Conservation (phyloP, 2,797 vertebrate genomes). For the Sebastes oblongus region DNA sequence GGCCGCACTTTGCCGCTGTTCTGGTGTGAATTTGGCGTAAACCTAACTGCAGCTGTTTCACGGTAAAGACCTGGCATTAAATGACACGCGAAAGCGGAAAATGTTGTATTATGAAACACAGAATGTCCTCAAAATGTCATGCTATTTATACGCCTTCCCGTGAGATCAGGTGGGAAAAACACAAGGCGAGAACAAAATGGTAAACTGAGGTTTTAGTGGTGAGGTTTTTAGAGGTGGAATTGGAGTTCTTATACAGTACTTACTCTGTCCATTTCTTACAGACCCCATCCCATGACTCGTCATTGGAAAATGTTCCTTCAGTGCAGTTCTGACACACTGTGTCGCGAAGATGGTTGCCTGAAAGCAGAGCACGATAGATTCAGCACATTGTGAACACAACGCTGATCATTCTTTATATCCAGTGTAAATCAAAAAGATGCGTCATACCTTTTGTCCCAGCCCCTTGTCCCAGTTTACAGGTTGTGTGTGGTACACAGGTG, state of each 20-base stretch:
- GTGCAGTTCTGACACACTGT: constrained; percentile 68
- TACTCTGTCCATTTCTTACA: constrained; percentile 68
- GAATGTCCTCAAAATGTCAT: too few species aligned
- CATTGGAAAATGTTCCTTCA: constrained; percentile 48
- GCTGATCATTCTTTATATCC: background rate
- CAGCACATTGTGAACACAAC: background rate
- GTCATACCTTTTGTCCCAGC: constrained; percentile 45
- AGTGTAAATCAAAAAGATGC: background rate
- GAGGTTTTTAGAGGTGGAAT: background rate
- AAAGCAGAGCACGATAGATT: background rate
- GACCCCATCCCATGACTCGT: background rate
- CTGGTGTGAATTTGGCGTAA: too few species aligned
- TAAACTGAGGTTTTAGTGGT: background rate
- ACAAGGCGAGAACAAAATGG: background rate
- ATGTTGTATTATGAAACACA: too few species aligned
- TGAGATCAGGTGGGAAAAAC: too few species aligned
- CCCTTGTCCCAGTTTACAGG: constrained; percentile 49
- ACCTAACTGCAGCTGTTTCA: too few species aligned
- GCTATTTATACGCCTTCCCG: too few species aligned
- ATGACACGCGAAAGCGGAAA: too few species aligned
- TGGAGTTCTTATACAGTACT: constrained; percentile 24
- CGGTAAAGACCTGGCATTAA: too few species aligned
- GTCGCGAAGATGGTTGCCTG: constrained; percentile 53
- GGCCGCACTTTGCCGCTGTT: too few species aligned
- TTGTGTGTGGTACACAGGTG: constrained; percentile 51